Base-by-base conservation (phyloP, 2,797 vertebrate species). In the Yasuhikotakia modesta region DNA sequence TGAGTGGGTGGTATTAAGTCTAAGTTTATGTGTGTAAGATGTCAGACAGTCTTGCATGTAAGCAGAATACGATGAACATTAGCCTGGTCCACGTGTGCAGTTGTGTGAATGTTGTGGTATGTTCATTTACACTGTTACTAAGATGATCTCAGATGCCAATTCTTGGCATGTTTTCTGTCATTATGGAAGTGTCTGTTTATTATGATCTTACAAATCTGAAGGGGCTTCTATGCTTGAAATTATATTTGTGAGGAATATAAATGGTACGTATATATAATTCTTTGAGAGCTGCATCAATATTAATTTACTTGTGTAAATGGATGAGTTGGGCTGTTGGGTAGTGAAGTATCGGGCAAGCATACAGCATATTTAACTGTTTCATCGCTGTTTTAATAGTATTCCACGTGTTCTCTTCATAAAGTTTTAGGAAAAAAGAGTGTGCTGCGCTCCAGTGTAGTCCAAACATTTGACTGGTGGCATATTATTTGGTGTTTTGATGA, bases 61-160 rank as follows among this genome's bases (percentile, higher is more conserved):
- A 76, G 55, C 13, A 16, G 65, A 68, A 8, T 14, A 27, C 0
- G 5, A 30, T 64, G 14, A 2, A 17, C 6, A n/a, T 19, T 27
- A 5, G 27, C 12, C 1, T 53, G 32, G 30, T 66, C 52, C 24
- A 30, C 46, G 2, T 11, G 14, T 75, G 16, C 21, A n/a, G 35
- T 58, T 30, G 27, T n/a, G n/a, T n/a, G 27, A 76, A 60, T n/a
- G 12, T 35, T 68, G 53, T 60, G 63, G 64, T 67, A 67, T 76
- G 63, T 76, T 52, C 12, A 19, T 67, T 76, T 57, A 21, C 60
- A 32, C 7, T 12, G 43, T 48, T 73, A 39, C 45, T 64, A 39
- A 75, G 50, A 75, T 16, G 22, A 46, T 13, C 65, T 50, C 4
- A 17, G 16, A 70, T 55, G 39, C 66, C 46, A 10, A 50, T 55